These are phyloP conservation scores for Chrysocyon brachyurus DNA, from an alignment of 2,797 vertebrate species.

Conservation along the genomic window DNA sequence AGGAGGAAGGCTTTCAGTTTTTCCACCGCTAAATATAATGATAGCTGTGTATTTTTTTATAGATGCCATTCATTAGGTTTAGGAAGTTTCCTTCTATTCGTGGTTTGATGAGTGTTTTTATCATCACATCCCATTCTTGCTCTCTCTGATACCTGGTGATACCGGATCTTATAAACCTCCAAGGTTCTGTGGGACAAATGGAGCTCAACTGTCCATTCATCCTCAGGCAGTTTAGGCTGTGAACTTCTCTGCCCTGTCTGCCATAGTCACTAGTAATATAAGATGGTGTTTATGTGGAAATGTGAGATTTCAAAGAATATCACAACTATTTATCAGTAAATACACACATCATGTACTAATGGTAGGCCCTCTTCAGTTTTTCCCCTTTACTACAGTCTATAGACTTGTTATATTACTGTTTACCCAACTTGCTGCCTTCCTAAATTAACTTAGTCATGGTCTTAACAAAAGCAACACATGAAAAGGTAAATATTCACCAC, in stretches of 20 bases:
- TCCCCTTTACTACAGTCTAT: neutral
- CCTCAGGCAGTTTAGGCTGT: neutral
- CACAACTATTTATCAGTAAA: neutral
- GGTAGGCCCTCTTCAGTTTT: neutral
- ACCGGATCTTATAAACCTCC: neutral
- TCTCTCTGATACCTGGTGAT: neutral
- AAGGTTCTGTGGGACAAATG: neutral
- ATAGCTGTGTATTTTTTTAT: neutral
- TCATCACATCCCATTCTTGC: neutral
- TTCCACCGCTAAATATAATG: neutral
- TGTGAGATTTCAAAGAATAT: neutral
- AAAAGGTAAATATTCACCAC: conserved; percentile 49
- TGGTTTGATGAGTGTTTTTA: neutral
- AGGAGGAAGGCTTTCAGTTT: neutral
- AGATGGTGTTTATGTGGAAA: neutral
- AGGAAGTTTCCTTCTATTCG: neutral
- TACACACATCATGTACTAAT: neutral
- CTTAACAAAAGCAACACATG: neutral
- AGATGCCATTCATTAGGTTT: neutral
- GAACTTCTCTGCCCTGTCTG: neutral
- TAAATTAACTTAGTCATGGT: conserved; percentile 13
- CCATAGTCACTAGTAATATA: neutral
- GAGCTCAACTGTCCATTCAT: neutral
- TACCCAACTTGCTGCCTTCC: neutral
- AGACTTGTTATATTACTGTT: neutral